Base-by-base conservation (phyloP, 2,888 invertebrate genomes). In the Hofmannophila pseudospretella region DNA sequence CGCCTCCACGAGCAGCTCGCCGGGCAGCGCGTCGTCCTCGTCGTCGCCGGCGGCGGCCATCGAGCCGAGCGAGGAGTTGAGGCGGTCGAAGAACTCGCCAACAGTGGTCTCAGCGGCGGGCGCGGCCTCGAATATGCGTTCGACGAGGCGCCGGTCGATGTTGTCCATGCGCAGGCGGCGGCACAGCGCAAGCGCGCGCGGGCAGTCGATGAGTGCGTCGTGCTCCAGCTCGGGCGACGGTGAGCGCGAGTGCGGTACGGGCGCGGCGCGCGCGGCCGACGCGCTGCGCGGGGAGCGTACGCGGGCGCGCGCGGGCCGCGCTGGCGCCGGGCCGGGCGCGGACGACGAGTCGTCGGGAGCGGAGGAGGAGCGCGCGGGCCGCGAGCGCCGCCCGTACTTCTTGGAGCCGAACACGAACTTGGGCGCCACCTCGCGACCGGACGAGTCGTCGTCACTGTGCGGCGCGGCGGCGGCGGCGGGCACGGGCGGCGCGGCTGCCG, bases 391-490 rank as follows among this genome's bases (percentile, higher is more conserved):
- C 0, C 93, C 94, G 73, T 94, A 94, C 65, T 93, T 93, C 63
- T 94, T 94, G 13, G 91, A 89, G 1, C 93, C 93, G 54, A 91
- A 91, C 0, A 93, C 89, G 48, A 91, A 90, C 61, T 92, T 92
- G 2, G 93, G 93, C 1, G 91, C 92, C 7, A 92, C 90, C 73
- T 93, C 93, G 25, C 92, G 88, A 45, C 90, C 92, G 0, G 92
- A 90, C 4, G 89, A 89, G 45, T 89, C 89, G 51, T 80, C 82
- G 70, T 86, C 85, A 52, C 70, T 80, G 48, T 60, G 68, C 32
- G 50, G 58, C 49, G 62, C 7, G 51, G 48, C 3, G 44, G 51
- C 32, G 49, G 50, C 33, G 49, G 35, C 44, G 52, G 36, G 54
- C 51, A 35, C 49, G 43, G 34, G 51, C 46, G 32, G 60, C 44